These are phyloP conservation scores for Climacteris rufus DNA, from an alignment of 2,113 vertebrate genomes.

Conservation along the genomic window DNA sequence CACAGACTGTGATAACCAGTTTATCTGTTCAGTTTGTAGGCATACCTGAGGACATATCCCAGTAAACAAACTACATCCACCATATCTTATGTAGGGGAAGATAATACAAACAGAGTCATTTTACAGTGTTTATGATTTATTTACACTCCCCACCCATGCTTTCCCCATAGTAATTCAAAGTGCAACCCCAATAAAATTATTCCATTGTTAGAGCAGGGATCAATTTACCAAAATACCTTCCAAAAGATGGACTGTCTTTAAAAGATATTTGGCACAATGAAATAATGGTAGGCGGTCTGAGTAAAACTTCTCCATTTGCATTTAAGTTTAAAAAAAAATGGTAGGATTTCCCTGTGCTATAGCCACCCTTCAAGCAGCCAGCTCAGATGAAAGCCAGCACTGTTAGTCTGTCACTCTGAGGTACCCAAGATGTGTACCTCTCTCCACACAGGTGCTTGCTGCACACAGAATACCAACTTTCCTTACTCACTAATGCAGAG, in stretches of 20 bases:
- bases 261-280: neutral
- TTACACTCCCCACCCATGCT: neutral
- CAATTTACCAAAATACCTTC: neutral
- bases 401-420: neutral
- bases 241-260: neutral
- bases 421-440: neutral
- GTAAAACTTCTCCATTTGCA: neutral
- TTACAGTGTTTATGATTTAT: neutral
- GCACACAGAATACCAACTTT: accelerated
- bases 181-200: neutral
- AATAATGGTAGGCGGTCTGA: neutral
- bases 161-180: neutral
- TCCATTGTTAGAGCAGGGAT: neutral
- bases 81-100: neutral
- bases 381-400: neutral
- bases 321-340: neutral
- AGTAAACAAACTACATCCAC: neutral
- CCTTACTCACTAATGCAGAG: neutral
- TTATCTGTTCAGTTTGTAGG: neutral
- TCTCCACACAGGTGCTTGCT: neutral
- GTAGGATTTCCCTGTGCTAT: neutral
- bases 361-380: neutral
- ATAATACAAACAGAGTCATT: neutral
- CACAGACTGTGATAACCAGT: neutral
- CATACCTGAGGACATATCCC: neutral